These are phyloP conservation scores for Drosophila parabipectinata DNA, from an alignment of 1,140 invertebrate species.

Conservation along the genomic window DNA sequence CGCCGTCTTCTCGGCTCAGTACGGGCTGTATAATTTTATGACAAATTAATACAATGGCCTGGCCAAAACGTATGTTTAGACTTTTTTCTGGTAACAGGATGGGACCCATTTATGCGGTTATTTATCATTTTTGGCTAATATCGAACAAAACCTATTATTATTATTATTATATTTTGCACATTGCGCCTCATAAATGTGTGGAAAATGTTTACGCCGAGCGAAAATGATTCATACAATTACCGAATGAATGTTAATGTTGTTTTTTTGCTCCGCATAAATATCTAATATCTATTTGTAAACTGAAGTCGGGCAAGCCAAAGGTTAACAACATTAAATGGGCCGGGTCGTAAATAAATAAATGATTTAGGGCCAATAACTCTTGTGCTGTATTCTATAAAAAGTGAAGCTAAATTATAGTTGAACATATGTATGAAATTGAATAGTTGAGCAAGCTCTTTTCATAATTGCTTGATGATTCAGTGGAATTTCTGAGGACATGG, in stretches of 20 bases:
- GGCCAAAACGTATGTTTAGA: conserved; percentile 38
- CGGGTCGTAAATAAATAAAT: conserved; percentile 61
- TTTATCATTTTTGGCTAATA: conserved; percentile 64
- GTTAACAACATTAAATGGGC: conserved; percentile 62
- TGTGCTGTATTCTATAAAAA: conserved; percentile 45
- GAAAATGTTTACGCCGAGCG: conserved; percentile 55
- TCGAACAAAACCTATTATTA: conserved; percentile 71
- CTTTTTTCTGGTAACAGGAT: conserved; percentile 14
- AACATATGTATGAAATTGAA: conserved; percentile 19
- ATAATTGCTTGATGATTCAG: conserved; percentile 1
- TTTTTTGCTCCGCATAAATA: conserved; percentile 59
- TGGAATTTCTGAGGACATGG: background rate
- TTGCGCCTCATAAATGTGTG: conserved; percentile 62
- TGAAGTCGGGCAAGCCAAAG: conserved; percentile 39
- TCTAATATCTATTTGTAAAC: conserved; percentile 49
- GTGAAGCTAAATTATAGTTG: conserved; percentile 23
- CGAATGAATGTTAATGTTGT: conserved; percentile 50
- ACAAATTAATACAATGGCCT: conserved; percentile 75
- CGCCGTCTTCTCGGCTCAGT: conserved; percentile 17
- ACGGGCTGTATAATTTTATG: conserved; percentile 72
- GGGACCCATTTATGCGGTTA: conserved; percentile 60
- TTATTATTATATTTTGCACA: conserved; percentile 79
- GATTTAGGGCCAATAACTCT: conserved; percentile 66
- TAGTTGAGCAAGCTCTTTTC: background rate
- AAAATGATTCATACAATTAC: conserved; percentile 78